Evolutionary conservation across 2,888 invertebrate genomes (phyloP), one percentile per base, ranked within the genome.

Genomic region (Neria commutata): DNA sequence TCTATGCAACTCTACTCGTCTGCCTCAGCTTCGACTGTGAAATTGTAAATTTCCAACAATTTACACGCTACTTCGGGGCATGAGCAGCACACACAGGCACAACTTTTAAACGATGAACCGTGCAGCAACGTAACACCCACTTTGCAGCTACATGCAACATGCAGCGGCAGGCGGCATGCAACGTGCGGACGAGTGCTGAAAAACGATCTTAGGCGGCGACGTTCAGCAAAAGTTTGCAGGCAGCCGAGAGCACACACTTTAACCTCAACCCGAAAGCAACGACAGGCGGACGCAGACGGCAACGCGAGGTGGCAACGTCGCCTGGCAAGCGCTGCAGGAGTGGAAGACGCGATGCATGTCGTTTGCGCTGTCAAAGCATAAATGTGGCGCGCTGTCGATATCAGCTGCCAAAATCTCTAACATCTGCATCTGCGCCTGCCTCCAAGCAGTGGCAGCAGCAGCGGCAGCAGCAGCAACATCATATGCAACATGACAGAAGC

Each of bases 1-100:
- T n/a, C n/a, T n/a, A n/a, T n/a, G n/a, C n/a, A n/a, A n/a, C n/a
- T n/a, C n/a, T n/a, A n/a, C n/a, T n/a, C n/a, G n/a, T n/a, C n/a
- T n/a, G n/a, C n/a, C n/a, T n/a, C n/a, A n/a, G n/a, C n/a, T n/a
- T n/a, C n/a, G n/a, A 25, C 56, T 58, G 63, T 56, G 58, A 61
- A 63, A 65, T 65, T 61, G 63, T 56, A 65, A 63, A 63, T 65
- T 65, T 63, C 54, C 47, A 60, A 52, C 58, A 65, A 63, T 65
- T 65, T 65, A 56, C 65, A 65, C 61, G 65, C 65, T 65, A 65
- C 65, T 63, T 53, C 60, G 56, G 65, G 63, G 61, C 56, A 63
- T 45, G 46, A 54, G 34, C 46, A 16, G 34, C 23, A 19, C 45
- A 58, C 29, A 54, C 37, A 45, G 25, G 11, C n/a, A 24, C 48